phyloP scores from a whole-genome alignment of 2,888 invertebrate species.

The Alcis repandata region DNA sequence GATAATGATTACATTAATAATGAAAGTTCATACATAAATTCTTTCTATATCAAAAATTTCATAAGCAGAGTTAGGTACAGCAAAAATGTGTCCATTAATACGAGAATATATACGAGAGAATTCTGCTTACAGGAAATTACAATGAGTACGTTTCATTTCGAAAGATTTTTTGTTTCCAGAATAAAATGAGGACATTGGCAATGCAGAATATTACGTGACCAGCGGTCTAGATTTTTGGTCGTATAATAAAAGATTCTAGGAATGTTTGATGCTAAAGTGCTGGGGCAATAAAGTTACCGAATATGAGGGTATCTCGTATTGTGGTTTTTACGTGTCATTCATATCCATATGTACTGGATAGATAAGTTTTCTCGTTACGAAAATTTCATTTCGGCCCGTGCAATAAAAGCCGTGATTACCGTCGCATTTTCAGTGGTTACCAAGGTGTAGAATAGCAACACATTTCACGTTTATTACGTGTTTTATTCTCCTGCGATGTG shows the following conservation, averaged over 20 bases:
- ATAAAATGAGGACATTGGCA: neutral
- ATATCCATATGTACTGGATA: slow-evolving; percentile 26
- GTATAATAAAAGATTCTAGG: neutral
- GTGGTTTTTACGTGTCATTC: slow-evolving; percentile 28
- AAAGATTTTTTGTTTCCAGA: neutral
- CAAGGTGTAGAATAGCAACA: slow-evolving; percentile 24
- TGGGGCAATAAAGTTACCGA: slow-evolving; percentile 9
- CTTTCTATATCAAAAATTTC: slow-evolving; percentile 1
- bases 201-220: slow-evolving; percentile 6
- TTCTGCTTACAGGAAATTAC: neutral
- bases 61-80: neutral
- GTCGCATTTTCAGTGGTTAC: slow-evolving; percentile 22
- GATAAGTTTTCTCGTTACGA: slow-evolving; percentile 35
- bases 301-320: slow-evolving; percentile 12
- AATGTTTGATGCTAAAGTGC: slow-evolving; percentile 13
- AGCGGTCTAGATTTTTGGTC: slow-evolving; percentile 10
- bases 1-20: neutral
- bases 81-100: slow-evolving; percentile 8
- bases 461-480: slow-evolving; percentile 38
- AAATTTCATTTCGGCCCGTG: slow-evolving; percentile 38
- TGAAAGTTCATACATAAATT: neutral
- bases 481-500: slow-evolving; percentile 30
- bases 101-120: neutral
- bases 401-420: slow-evolving; percentile 41
- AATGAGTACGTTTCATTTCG: neutral